These are phyloP conservation scores for Boloria selene DNA, from an alignment of 2,888 invertebrate species.

Conservation along the genomic window DNA sequence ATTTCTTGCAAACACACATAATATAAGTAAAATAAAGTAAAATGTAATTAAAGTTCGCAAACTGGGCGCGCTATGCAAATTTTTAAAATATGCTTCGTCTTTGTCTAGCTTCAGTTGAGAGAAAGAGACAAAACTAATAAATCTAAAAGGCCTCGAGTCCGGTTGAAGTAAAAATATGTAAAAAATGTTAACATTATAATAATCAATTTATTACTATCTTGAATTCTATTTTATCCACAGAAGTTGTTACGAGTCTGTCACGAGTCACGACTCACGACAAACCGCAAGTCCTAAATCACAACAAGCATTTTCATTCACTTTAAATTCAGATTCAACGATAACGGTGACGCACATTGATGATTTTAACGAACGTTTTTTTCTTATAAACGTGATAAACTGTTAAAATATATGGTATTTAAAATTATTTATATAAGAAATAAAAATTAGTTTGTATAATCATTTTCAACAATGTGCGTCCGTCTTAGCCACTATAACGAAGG, in stretches of 20 bases:
- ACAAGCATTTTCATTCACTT: background rate
- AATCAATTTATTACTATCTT: too few relatives aligned
- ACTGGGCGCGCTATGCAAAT: background rate
- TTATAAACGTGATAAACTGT: too few relatives aligned
- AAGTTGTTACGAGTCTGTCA: background rate
- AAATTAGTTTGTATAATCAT: background rate
- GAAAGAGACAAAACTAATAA: too few relatives aligned
- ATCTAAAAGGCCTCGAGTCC: too few relatives aligned
- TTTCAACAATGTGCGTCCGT: background rate
- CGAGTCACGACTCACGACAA: too few relatives aligned
- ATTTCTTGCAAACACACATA: slow-evolving; percentile 13
- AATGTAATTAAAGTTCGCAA: background rate
- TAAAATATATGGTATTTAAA: too few relatives aligned
- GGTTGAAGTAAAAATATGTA: too few relatives aligned
- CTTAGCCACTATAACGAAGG: background rate
- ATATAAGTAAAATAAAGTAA: too few relatives aligned
- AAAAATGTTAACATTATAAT: too few relatives aligned
- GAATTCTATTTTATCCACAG: background rate
- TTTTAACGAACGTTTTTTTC: background rate
- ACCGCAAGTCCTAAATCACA: background rate
- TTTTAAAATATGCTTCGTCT: too few relatives aligned
- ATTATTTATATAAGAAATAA: background rate
- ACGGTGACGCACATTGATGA: background rate
- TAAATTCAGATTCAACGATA: background rate
- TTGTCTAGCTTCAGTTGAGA: too few relatives aligned